These are phyloP conservation scores for Subacronicta megacephala DNA, from an alignment of 2,888 invertebrate genomes.

Conservation along the genomic window DNA sequence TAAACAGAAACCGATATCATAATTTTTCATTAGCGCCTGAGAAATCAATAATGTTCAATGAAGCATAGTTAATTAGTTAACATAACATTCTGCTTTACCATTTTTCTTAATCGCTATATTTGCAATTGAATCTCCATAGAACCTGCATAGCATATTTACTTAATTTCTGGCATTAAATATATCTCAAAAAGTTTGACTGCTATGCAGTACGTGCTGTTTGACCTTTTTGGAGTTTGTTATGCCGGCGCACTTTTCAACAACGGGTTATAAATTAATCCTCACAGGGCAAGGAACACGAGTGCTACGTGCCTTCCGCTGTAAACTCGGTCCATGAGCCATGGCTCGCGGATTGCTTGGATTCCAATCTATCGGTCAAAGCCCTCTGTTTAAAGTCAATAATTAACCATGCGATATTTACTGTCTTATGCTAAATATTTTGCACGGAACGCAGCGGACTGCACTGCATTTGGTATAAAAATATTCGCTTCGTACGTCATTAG, in stretches of 20 bases:
- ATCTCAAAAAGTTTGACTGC: slow-evolving; percentile 6
- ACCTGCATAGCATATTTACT: too few species aligned
- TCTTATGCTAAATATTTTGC: slow-evolving; percentile 32
- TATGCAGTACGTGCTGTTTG: slow-evolving; percentile 26
- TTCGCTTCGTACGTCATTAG: slow-evolving; percentile 24
- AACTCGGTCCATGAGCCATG: slow-evolving; percentile 61
- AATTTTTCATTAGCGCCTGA: slow-evolving; percentile 57
- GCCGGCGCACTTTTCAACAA: slow-evolving; percentile 36
- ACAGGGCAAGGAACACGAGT: slow-evolving; percentile 65
- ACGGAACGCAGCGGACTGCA: slow-evolving; percentile 17
- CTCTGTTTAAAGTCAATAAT: slow-evolving; percentile 48
- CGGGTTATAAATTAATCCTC: slow-evolving; percentile 53
- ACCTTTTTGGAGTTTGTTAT: slow-evolving; percentile 35
- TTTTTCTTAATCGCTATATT: too few species aligned
- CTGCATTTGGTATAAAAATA: slow-evolving; percentile 35
- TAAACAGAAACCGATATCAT: slow-evolving; percentile 63
- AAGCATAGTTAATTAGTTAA: neutral
- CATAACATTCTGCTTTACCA: too few species aligned
- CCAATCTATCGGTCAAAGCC: slow-evolving; percentile 61
- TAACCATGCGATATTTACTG: slow-evolving; percentile 39
- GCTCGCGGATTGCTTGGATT: slow-evolving; percentile 74
- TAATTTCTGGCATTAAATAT: neutral
- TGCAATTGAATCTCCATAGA: neutral
- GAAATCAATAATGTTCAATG: slow-evolving; percentile 31
- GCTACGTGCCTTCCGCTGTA: slow-evolving; percentile 81